Evolutionary conservation across 2,797 vertebrate species (phyloP).

Genomic region (Clarias fuscus): DNA sequence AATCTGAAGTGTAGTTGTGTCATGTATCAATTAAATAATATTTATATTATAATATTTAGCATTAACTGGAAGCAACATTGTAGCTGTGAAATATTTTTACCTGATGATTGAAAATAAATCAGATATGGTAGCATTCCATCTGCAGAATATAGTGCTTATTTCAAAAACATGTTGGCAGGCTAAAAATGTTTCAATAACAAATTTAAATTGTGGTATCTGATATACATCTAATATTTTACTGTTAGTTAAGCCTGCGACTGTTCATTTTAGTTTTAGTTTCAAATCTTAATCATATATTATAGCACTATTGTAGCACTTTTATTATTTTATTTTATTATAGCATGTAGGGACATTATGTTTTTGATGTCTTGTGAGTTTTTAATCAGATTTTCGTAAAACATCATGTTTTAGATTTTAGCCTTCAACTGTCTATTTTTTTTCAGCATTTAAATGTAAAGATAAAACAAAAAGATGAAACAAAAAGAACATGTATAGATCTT

Average conservation of each 20-base stretch:
- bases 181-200: not conserved
- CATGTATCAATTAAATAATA: conserved; percentile 12
- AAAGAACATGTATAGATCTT: too few relatives aligned
- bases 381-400: not conserved
- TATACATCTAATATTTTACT: conserved; percentile 6
- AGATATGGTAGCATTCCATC: conserved; percentile 12
- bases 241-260: not conserved
- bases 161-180: not conserved
- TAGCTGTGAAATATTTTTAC: conserved; percentile 13
- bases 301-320: not conserved
- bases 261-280: not conserved
- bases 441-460: not conserved
- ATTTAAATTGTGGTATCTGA: not conserved
- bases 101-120: not conserved
- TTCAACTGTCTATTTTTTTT: not conserved
- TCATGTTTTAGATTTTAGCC: not conserved
- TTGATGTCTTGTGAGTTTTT: not conserved
- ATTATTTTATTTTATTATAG: not conserved
- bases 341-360: not conserved
- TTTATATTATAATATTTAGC: conserved; percentile 4
- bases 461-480: not conserved
- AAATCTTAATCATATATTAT: not conserved
- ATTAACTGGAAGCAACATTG: not conserved
- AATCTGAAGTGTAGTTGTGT: conserved; percentile 8
- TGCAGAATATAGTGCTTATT: not conserved